Percentiles rank a stretch among this genome's conserved stretches.
Evolutionary conservation across 2,888 invertebrate genomes (phyloP).

Genomic region (Dromius quadrimaculatus): DNA sequence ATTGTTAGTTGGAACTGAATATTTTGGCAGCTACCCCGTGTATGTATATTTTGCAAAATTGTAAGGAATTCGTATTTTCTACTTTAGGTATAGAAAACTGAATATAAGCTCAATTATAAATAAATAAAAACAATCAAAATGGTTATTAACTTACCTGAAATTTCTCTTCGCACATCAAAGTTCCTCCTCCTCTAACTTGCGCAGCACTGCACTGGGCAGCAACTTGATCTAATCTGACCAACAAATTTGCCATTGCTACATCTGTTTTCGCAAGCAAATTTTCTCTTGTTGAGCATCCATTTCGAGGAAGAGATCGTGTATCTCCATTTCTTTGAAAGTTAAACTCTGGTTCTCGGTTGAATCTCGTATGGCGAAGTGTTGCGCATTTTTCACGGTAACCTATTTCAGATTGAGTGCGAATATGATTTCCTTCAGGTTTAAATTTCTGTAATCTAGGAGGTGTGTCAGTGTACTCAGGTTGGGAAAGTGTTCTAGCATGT

Average conservation of each 20-base stretch:
- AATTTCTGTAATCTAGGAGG: slow-evolving; percentile 21
- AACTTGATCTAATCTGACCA: slow-evolving; percentile 77
- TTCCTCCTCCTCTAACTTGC: slow-evolving; percentile 81
- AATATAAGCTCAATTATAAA: neutral
- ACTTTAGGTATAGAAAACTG: neutral
- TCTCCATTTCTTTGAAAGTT: slow-evolving; percentile 39
- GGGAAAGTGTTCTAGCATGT: slow-evolving; percentile 36
- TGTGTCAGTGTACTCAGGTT: slow-evolving; percentile 38
- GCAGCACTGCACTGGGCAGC: slow-evolving; percentile 80
- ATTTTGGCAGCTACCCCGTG: too few species aligned
- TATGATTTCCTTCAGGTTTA: slow-evolving; percentile 45
- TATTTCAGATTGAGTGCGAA: slow-evolving; percentile 50
- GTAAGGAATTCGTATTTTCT: neutral
- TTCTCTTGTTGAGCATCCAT: slow-evolving; percentile 66
- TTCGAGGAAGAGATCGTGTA: slow-evolving; percentile 54
- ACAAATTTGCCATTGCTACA: slow-evolving; percentile 76
- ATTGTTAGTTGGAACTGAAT: too few species aligned
- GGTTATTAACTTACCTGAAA: slow-evolving; percentile 72
- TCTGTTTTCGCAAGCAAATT: slow-evolving; percentile 77
- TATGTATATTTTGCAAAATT: neutral
- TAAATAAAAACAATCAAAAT: slow-evolving; percentile 5
- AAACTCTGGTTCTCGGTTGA: slow-evolving; percentile 35
- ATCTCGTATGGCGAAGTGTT: slow-evolving; percentile 39
- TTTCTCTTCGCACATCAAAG: slow-evolving; percentile 80
- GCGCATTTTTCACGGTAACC: slow-evolving; percentile 53